Percentiles rank a stretch among this genome's conserved stretches.
phyloP scores from a whole-genome alignment of 2,113 vertebrate species.

The Entelurus aequoreus region DNA sequence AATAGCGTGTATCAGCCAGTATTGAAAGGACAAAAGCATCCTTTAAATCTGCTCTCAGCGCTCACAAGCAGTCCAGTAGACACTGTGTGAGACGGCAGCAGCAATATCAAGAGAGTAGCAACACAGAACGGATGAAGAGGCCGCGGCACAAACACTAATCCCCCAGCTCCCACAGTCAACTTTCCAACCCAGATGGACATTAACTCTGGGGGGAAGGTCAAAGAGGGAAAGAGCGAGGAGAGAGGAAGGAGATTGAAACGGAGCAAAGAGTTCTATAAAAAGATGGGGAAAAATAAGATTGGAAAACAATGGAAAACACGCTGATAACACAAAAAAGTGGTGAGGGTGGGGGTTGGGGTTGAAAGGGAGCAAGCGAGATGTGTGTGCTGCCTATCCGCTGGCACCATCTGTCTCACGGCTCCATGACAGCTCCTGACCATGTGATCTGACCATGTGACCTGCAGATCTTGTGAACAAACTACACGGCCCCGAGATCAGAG shows the following conservation, averaged over 20 bases:
- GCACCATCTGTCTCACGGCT: slow-evolving; percentile 63
- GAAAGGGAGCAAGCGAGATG: slow-evolving; percentile 9
- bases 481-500: slow-evolving; percentile 25
- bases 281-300: slow-evolving; percentile 39
- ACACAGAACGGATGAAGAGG: slow-evolving; percentile 31
- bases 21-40: neutral
- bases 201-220: slow-evolving; percentile 46
- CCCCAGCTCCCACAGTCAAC: slow-evolving; percentile 38
- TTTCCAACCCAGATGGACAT: slow-evolving; percentile 57
- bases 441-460: slow-evolving; percentile 58
- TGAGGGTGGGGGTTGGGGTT: slow-evolving; percentile 5
- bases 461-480: slow-evolving; percentile 36
- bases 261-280: slow-evolving; percentile 39
- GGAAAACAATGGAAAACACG: slow-evolving; percentile 34
- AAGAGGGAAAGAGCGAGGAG: slow-evolving; percentile 19
- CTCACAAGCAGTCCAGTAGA: slow-evolving; percentile 4
- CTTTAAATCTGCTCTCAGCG: neutral
- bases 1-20: neutral
- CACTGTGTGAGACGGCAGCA: slow-evolving; percentile 21
- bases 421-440: slow-evolving; percentile 55
- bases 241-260: slow-evolving; percentile 42
- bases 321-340: slow-evolving; percentile 37
- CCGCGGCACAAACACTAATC: slow-evolving; percentile 44
- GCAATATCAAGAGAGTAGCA: slow-evolving; percentile 26
- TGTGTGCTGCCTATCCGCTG: slow-evolving; percentile 47